Conservation (phyloP, 2,113 vertebrate genomes). For the Actenoides hombroni region DNA sequence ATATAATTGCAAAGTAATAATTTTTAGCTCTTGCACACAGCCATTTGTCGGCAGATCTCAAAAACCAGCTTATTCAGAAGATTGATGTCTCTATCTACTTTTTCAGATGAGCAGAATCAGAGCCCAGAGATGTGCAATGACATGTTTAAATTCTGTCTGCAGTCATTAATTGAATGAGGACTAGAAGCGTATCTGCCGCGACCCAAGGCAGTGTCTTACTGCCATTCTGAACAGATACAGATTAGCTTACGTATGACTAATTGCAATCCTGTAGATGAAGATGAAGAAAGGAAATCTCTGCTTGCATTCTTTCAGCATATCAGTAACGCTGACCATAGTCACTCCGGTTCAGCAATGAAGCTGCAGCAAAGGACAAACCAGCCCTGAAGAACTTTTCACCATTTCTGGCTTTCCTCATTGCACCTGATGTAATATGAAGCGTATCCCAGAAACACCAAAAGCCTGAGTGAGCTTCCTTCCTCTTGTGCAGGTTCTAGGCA, state of each 20-base stretch:
- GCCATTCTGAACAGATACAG: background rate
- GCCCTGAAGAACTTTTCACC: background rate
- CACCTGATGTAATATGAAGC: background rate
- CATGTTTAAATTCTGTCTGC: background rate
- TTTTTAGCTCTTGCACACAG: background rate
- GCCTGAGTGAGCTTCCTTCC: background rate
- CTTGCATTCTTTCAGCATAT: background rate
- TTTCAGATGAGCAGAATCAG: background rate
- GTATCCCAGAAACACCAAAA: background rate
- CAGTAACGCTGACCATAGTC: background rate
- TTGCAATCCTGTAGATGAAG: background rate
- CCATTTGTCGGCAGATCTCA: background rate
- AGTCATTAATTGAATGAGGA: background rate
- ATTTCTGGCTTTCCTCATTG: background rate
- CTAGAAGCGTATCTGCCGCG: background rate
- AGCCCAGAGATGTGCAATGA: background rate
- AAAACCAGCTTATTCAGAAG: background rate
- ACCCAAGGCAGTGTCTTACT: background rate
- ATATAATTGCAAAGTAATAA: background rate
- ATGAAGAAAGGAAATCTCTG: background rate
- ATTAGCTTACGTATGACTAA: background rate
- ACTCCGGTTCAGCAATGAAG: background rate
- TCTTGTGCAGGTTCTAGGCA: background rate
- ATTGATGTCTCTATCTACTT: background rate
- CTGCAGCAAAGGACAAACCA: background rate